Base-by-base conservation (phyloP, 2,888 invertebrate genomes). In the Tenthredo distinguenda region DNA sequence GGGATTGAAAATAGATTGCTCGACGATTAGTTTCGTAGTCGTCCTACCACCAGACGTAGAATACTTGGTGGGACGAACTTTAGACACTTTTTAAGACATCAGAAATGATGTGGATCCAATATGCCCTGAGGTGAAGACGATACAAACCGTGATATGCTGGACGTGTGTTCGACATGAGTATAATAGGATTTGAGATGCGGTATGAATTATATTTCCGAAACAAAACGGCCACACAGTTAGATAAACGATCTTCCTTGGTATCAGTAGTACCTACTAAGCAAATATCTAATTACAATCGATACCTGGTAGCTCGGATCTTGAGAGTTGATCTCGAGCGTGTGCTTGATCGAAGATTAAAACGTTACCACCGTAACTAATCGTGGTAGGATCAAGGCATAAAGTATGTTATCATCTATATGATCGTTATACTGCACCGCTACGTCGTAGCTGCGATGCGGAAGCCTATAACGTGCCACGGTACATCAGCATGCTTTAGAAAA, bases 401-500 rank as follows among this genome's bases (percentile, higher is more conserved):
- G 72, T 74, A 74, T 74, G 72, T 74, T 74, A 74, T 74, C 43
- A 43, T 74, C 72, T 21, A 7, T 68, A 68, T 34, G 68, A 68
- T 68, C 68, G 68, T 68, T 68, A 62, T 62, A 34, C 43, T 43
- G n/a, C 6, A 74, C 26, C 12, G 74, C 18, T 40, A 74, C 40
- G 7, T 18, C 18, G 43, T 68, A 34, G 62, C 26, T 34, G n/a
- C 18, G 12, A 34, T n/a, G 0, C 10, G 21, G 26, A 74, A 74
- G 43, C 10, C 74, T 43, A 21, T 37, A 31, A 26, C n/a, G 88
- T 90, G 34, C n/a, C 18, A 34, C 0, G 5, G 34, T 34, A 68
- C 68, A 68, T 87, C 87, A 26, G 26, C 26, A 65, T 84, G 43
- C 87, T 89, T 90, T 89, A 89, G 87, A 90, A 91, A 91, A 90